Base-by-base conservation (phyloP, 2,113 vertebrate genomes). In the Dryoscopus gambensis region DNA sequence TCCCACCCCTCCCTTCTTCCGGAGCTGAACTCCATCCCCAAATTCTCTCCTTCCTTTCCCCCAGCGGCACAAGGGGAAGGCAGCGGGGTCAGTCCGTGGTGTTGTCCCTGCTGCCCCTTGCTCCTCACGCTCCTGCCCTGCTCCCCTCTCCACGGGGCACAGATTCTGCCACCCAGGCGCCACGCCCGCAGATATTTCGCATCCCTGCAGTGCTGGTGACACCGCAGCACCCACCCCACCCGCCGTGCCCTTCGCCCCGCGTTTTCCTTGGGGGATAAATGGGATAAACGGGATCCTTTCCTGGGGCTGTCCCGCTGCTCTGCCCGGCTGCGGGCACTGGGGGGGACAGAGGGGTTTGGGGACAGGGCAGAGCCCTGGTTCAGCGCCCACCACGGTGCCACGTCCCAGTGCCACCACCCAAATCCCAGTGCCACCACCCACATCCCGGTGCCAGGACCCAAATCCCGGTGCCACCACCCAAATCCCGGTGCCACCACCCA, bases 391-490 rank as follows among this genome's bases (percentile, higher is more conserved):
- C 22, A 3, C 1, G 8, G 6, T 57, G 55, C 31, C 55, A 56
- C 33, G 21, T 5, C 28, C 39, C 30, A 20, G 55, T 37, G 25
- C 5, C 42, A 5, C 6, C 6, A 22, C 8, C 13, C 31, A 15
- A 1, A 57, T 10, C 10, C n/a, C 13, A 5, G 12, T 13, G 4
- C 46, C 68, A 39, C 5, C 10, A 4, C 15, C 49, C 35, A 8
- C 2, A 76, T 49, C 15, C 20, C 56, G 1, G 73, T 13, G 19
- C 24, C 53, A 30, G 14, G 2, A 23, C 13, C 18, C 49, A 15
- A 1, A 49, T 37, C 25, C 13, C 47, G 1, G 28, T 42, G 19
- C 20, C 39, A 19, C 1, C 2, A 28, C 37, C 24, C 35, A 8
- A 11, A 49, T 37, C 25, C 13, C 47, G 1, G 28, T 42, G 19